A percentile compares a stretch with the other conserved stretches of the same genome.
Conservation (phyloP, 2,888 invertebrate genomes). For the Caenorhabditis auriculariae region DNA sequence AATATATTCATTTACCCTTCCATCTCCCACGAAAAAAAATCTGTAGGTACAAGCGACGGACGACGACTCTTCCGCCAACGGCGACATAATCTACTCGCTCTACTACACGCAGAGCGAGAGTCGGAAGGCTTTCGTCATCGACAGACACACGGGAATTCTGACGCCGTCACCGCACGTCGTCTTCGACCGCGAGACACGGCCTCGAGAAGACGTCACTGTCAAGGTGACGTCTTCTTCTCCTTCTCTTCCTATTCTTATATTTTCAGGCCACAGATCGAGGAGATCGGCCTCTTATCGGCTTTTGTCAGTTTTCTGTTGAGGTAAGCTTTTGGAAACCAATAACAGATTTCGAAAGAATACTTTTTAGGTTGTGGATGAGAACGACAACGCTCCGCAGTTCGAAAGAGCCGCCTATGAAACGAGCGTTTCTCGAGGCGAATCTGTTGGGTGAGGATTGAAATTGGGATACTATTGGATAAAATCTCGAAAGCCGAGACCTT, state of each 20-base stretch:
- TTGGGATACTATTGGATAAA: too few species aligned
- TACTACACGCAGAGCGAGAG: constrained; percentile 58
- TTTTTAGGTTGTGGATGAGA: constrained; percentile 86
- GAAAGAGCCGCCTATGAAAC: constrained; percentile 63
- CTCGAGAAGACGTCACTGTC: constrained; percentile 62
- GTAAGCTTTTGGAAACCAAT: constrained; percentile 64
- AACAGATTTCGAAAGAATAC: too few species aligned
- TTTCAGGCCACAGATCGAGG: constrained; percentile 93
- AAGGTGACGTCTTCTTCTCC: constrained; percentile 35
- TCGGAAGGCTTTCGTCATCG: constrained; percentile 48
- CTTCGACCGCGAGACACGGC: constrained; percentile 59
- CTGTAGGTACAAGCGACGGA: constrained; percentile 55
- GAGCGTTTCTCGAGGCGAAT: constrained; percentile 47
- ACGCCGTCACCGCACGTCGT: constrained; percentile 63
- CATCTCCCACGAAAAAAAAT: not conserved
- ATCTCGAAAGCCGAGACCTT: too few species aligned
- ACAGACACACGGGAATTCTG: constrained; percentile 63
- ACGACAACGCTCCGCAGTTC: constrained; percentile 98
- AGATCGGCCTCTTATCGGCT: constrained; percentile 93
- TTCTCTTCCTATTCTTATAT: not conserved
- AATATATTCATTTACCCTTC: not conserved
- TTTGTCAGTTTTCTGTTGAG: constrained; percentile 96
- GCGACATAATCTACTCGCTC: constrained; percentile 58
- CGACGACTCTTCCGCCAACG: constrained; percentile 63
- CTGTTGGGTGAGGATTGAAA: constrained; percentile 39